A percentile compares a stretch with the other conserved stretches of the same genome.
Evolutionary conservation across 2,888 invertebrate species (phyloP).

Genomic region (Galerucella calmariensis): DNA sequence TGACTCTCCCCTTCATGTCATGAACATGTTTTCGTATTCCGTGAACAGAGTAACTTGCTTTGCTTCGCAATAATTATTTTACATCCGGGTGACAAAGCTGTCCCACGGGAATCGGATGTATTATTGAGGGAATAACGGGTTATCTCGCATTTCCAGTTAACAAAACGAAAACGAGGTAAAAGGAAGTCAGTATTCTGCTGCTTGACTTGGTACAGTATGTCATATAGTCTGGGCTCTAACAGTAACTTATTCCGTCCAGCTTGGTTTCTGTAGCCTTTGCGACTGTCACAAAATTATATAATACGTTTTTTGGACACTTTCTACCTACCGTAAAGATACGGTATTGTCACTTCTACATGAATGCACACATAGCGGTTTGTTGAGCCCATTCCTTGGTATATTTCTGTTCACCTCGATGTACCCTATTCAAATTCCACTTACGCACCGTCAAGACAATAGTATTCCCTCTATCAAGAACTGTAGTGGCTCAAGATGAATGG

Average conservation of each 20-base stretch:
- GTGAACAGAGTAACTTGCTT: conserved; percentile 14
- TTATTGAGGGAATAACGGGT: conserved; percentile 44
- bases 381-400: no score
- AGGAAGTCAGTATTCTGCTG: conserved; percentile 10
- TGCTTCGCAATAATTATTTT: conserved; percentile 33
- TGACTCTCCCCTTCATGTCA: conserved; percentile 8
- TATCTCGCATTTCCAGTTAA: conserved; percentile 47
- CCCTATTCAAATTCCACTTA: no score
- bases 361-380: no score
- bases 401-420: no score
- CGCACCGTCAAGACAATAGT: no score
- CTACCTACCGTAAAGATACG: no score
- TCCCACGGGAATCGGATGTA: conserved; percentile 34
- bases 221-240: conserved; percentile 24
- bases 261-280: not conserved
- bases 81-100: conserved; percentile 31
- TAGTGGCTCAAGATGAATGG: no score
- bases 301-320: no score
- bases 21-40: conserved; percentile 14
- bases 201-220: conserved; percentile 19
- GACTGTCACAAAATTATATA: no score
- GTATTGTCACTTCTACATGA: no score
- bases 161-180: conserved; percentile 49
- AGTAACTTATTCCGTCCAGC: not conserved
- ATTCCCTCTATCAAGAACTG: no score